These are phyloP conservation scores for Conger conger DNA, from an alignment of 2,113 vertebrate genomes.

Conservation along the genomic window DNA sequence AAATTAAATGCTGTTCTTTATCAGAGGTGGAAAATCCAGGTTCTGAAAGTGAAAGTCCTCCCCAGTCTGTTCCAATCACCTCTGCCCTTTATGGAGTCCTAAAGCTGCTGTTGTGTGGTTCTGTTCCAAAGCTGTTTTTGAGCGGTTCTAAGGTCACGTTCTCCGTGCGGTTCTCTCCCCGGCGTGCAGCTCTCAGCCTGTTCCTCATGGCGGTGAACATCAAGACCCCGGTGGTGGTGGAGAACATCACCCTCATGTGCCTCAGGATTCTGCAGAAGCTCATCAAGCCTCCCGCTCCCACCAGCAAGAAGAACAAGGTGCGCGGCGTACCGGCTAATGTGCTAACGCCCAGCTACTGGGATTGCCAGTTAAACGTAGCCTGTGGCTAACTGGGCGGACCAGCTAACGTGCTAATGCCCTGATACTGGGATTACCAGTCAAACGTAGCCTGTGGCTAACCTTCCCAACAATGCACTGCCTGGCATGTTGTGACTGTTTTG, in stretches of 20 bases:
- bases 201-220: constrained; percentile 99
- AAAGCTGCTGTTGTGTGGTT: neutral
- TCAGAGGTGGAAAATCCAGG: too few species aligned
- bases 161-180: constrained; percentile 1
- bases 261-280: constrained; percentile 95
- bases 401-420: too few species aligned
- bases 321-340: too few species aligned
- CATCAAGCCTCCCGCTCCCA: constrained; percentile 94
- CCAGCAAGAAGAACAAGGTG: constrained; percentile 99
- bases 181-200: constrained; percentile 82
- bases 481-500: neutral
- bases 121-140: neutral
- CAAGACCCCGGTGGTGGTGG: constrained; percentile 97
- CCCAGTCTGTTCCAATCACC: too few species aligned
- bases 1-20: too few species aligned
- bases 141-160: neutral
- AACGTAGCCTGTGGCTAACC: neutral
- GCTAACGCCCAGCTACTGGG: too few species aligned
- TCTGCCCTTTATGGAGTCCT: neutral
- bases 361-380: too few species aligned
- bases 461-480: neutral
- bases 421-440: too few species aligned
- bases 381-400: neutral
- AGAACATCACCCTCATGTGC: constrained; percentile 98
- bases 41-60: too few species aligned